These are phyloP conservation scores for Pungitius pungitius DNA, from an alignment of 2,113 vertebrate genomes.

Conservation along the genomic window DNA sequence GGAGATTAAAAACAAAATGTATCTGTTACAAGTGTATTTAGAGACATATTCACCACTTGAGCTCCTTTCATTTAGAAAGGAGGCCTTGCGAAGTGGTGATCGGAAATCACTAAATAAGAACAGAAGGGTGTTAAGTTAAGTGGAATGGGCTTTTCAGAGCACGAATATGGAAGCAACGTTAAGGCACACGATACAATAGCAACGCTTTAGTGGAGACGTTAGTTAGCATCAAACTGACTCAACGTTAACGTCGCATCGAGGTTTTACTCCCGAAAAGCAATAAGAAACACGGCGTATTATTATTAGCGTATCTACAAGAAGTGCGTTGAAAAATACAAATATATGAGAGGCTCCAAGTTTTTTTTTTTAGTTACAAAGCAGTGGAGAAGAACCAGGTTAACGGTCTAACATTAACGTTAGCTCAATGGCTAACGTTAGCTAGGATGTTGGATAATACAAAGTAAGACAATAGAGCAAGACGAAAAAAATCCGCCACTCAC, in stretches of 20 bases:
- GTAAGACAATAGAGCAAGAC: not conserved
- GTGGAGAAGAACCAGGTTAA: slow-evolving; percentile 13
- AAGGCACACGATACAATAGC: not conserved
- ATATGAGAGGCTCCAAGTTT: not conserved
- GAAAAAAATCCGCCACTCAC: slow-evolving; percentile 78
- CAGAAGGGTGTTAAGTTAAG: not conserved
- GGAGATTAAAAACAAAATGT: not conserved
- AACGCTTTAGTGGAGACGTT: not conserved
- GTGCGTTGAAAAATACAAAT: not conserved
- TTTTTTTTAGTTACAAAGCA: not conserved
- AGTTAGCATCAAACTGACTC: not conserved
- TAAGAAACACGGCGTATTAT: not conserved
- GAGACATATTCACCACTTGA: not conserved
- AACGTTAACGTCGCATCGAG: not conserved
- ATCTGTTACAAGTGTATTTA: not conserved
- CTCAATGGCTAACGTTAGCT: slow-evolving; percentile 43
- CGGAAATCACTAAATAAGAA: not conserved
- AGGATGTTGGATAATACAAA: not conserved
- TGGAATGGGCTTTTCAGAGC: not conserved
- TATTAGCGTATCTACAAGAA: not conserved
- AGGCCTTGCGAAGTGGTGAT: not conserved
- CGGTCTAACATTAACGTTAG: slow-evolving; percentile 25
- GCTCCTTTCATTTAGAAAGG: not conserved
- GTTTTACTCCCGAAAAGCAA: slow-evolving; percentile 34
- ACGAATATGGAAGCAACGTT: not conserved